Evolutionary conservation across 2,888 invertebrate species (phyloP).

Genomic region (Scaeva pyrastri): DNA sequence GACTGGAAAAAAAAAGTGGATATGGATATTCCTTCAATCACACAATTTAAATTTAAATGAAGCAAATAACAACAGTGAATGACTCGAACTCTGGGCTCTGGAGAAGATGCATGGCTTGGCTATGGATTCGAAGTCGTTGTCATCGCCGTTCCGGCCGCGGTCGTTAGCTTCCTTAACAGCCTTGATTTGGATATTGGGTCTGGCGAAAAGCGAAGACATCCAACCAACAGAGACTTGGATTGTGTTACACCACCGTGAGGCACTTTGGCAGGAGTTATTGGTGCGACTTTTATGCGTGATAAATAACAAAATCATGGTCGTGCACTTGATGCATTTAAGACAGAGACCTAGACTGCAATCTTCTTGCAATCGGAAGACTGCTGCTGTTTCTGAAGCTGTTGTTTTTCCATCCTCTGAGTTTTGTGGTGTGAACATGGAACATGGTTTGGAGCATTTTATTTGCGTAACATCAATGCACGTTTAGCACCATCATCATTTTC

Average conservation of each 20-base stretch:
- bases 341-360: conserved; percentile 10
- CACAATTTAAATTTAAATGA: conserved; percentile 69
- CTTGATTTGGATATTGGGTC: conserved; percentile 38
- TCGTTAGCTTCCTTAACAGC: conserved; percentile 47
- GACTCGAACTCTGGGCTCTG: conserved; percentile 16
- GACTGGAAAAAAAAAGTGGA: conserved; percentile 2
- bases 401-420: neutral
- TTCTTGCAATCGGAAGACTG: neutral
- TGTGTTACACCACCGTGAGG: conserved; percentile 66
- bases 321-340: conserved; percentile 71
- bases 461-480: conserved; percentile 73
- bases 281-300: conserved; percentile 75
- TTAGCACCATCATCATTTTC: conserved; percentile 49
- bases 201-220: neutral
- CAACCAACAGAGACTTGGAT: conserved; percentile 26
- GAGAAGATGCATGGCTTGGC: conserved; percentile 36
- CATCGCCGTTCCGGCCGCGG: neutral
- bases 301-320: conserved; percentile 74
- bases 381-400: neutral
- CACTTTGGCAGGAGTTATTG: conserved; percentile 73
- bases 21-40: conserved; percentile 47
- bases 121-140: neutral
- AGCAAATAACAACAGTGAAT: conserved; percentile 46
- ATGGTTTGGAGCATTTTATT: conserved; percentile 67
- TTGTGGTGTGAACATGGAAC: conserved; percentile 36